phyloP scores from a whole-genome alignment of 2,797 vertebrate species.

The Enteromius mattozi region DNA sequence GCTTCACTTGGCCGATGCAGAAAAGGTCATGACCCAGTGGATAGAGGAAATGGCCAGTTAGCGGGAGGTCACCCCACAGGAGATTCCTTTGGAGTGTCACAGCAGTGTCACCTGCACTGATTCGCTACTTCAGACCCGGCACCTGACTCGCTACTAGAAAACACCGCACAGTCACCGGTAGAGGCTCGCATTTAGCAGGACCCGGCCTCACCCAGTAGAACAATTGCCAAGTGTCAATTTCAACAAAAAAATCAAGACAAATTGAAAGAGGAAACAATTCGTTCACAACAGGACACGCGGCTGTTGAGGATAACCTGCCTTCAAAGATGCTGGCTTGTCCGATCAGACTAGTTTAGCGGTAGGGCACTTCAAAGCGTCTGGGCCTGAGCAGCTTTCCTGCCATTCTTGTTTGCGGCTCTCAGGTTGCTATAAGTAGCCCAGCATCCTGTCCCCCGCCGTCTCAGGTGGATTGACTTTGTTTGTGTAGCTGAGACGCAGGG shows the following conservation, averaged over 20 bases:
- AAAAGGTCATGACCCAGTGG: constrained; percentile 74
- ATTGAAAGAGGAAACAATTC: constrained; percentile 98
- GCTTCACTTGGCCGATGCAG: constrained; percentile 50
- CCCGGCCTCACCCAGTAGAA: constrained; percentile 70
- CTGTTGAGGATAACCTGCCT: constrained; percentile 91
- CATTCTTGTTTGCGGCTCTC: constrained; percentile 93
- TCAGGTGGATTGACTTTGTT: constrained; percentile 97
- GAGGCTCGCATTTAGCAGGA: constrained; percentile 45
- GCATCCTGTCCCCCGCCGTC: constrained; percentile 96
- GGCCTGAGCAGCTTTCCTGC: constrained; percentile 87
- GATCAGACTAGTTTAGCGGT: constrained; percentile 92
- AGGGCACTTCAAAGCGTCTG: constrained; percentile 92
- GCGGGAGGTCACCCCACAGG: constrained; percentile 76
- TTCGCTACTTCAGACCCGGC: constrained; percentile 56
- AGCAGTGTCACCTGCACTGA: constrained; percentile 70
- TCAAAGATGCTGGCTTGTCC: constrained; percentile 92
- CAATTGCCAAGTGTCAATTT: constrained; percentile 87
- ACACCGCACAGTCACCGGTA: constrained; percentile 58
- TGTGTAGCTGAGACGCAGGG: constrained; percentile 82
- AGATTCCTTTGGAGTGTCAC: constrained; percentile 64
- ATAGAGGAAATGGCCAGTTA: constrained; percentile 72
- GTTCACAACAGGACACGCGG: constrained; percentile 91
- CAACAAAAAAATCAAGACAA: constrained; percentile 81
- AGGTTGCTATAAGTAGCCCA: constrained; percentile 96
- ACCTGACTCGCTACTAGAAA: constrained; percentile 47